Percentiles rank a stretch among this genome's conserved stretches.
Conservation (phyloP, 2,113 vertebrate genomes). For the Dromas ardeola region DNA sequence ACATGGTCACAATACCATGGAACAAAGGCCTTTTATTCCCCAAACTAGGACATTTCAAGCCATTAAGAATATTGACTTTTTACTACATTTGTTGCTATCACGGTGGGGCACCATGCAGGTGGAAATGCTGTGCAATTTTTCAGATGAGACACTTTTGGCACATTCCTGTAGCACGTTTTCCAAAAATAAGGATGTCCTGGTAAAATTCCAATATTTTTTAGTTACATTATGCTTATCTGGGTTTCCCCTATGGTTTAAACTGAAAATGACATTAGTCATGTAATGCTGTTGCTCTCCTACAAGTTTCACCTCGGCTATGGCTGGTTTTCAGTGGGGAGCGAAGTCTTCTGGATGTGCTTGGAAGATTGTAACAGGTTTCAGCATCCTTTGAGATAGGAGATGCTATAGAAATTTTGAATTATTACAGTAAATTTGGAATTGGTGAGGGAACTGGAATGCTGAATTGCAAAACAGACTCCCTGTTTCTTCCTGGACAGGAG, state of each 20-base stretch:
- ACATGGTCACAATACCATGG: not conserved
- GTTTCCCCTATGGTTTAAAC: not conserved
- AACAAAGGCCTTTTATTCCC: conserved; percentile 2
- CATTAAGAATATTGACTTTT: not conserved
- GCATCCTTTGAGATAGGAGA: not conserved
- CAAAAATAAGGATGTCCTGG: not conserved
- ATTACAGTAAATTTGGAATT: not conserved
- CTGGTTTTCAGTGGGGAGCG: not conserved
- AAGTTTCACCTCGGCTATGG: not conserved
- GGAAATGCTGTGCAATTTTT: conserved; percentile 7
- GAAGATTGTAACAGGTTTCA: not conserved
- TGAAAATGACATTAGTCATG: not conserved
- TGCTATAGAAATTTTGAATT: not conserved
- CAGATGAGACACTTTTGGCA: conserved; percentile 8
- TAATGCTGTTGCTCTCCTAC: not conserved
- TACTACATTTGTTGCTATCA: not conserved
- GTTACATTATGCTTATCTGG: not conserved
- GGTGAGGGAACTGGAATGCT: not conserved
- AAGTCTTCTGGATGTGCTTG: not conserved
- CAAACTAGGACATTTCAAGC: not conserved
- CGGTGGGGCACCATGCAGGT: not conserved
- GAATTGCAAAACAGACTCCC: not conserved
- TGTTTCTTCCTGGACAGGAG: not conserved
- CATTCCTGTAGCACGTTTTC: not conserved
- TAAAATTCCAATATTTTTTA: not conserved